Percentiles rank a stretch among this genome's conserved stretches.
phyloP scores from a whole-genome alignment of 2,888 invertebrate species.

The Heliconius erato region DNA sequence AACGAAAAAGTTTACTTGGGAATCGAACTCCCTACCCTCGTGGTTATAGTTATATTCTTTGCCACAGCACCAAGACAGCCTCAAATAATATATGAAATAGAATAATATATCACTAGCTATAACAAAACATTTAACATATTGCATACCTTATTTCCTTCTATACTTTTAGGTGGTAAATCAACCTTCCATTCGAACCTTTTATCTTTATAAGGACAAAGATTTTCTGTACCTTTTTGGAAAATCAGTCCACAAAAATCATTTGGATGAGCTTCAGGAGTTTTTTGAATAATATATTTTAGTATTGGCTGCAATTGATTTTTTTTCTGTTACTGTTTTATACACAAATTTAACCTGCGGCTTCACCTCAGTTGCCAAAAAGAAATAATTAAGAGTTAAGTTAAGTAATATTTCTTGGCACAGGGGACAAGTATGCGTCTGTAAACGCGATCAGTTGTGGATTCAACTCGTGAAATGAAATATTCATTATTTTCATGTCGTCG shows the following conservation, averaged over 20 bases:
- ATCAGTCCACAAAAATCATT: conserved; percentile 82
- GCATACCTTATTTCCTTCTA: neutral
- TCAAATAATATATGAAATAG: too few relatives aligned
- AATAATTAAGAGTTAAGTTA: too few relatives aligned
- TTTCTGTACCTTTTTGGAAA: neutral
- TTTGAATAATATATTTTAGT: conserved; percentile 85
- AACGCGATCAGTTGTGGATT: too few relatives aligned
- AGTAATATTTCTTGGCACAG: too few relatives aligned
- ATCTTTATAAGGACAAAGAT: conserved; percentile 69
- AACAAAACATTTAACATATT: neutral
- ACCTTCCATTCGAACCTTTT: conserved; percentile 83
- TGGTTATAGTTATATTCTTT: too few relatives aligned
- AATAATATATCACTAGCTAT: neutral
- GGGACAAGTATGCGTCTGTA: too few relatives aligned
- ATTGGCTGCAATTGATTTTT: conserved; percentile 77
- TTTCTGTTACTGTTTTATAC: neutral
- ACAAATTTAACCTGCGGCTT: too few relatives aligned
- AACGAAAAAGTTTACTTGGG: neutral
- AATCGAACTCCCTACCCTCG: too few relatives aligned
- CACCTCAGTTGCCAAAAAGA: too few relatives aligned
- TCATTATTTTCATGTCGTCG: too few relatives aligned
- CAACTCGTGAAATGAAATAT: too few relatives aligned
- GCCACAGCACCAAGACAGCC: too few relatives aligned
- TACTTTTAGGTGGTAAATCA: conserved; percentile 62
- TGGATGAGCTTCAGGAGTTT: conserved; percentile 80